Evolutionary conservation across 1,140 invertebrate species (phyloP), one percentile per base, ranked within the genome.

Genomic region (Pseudomyrmex concolor): DNA sequence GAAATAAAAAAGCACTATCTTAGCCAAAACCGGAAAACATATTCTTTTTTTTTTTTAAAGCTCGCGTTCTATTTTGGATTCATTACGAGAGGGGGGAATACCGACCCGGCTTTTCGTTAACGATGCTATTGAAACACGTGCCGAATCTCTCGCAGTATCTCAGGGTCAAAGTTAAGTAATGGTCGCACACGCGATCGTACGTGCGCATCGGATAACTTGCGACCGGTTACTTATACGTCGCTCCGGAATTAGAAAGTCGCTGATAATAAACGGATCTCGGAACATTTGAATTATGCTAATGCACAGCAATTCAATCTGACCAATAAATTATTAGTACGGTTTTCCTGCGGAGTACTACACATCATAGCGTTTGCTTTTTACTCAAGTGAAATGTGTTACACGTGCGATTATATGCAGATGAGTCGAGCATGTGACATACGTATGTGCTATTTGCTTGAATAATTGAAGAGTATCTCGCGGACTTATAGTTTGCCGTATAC

Each of bases 361-460:
- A 74, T 63, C n/a, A 22, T 17, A 50, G 50, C 66, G 45, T 43
- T 66, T 66, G 60, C 73, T 66, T 77, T 54, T 34, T 48, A 66
- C n/a, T 25, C 73, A 66, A 77, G 66, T 77, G 25, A 48, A 77
- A 43, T 66, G 60, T 22, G 73, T 17, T 77, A 63, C 72, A 17
- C 50, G 59, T 10, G 25, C 8, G 13, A 77, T 77, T 77, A 77
- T 25, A 55, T 17, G n/a, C 43, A 77, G 62, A 66, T 13, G 9
- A 66, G 66, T 66, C 73, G 45, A 55, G 73, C 48, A 45, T 77
- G 66, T 63, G 62, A 77, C 62, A 66, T n/a, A n/a, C n/a, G n/a
- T n/a, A n/a, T 34, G 34, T 66, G 48, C 54, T 66, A 77, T 19
- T 64, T 43, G 43, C 48, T 66, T 54, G 73, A 77, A 51, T 66